Percentiles rank a stretch among this genome's conserved stretches.
These are phyloP conservation scores for Hylaeus volcanicus DNA, from an alignment of 1,140 invertebrate genomes.

Conservation along the genomic window DNA sequence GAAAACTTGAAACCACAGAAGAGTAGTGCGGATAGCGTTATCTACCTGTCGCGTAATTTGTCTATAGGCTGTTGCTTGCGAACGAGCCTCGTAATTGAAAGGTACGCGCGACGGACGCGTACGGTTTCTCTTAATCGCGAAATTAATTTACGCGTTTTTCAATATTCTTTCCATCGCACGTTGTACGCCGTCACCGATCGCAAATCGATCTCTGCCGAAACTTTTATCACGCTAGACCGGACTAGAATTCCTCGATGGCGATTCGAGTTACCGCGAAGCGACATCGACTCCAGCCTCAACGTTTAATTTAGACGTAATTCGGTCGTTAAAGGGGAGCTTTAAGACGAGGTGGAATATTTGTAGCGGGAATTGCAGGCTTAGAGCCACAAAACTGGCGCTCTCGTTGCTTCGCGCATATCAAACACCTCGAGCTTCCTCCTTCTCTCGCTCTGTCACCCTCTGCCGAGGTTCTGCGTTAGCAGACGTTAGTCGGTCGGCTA, in stretches of 20 bases:
- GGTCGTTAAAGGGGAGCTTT: conserved; percentile 65
- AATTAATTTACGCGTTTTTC: too few species aligned
- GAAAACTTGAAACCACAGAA: too few species aligned
- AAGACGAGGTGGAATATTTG: conserved; percentile 64
- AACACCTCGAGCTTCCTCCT: conserved; percentile 57
- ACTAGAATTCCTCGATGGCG: not conserved
- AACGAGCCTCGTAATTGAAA: too few species aligned
- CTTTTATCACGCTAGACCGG: conserved; percentile 17
- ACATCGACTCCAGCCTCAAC: conserved; percentile 10
- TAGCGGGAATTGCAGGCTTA: conserved; percentile 66
- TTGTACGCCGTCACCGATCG: too few species aligned
- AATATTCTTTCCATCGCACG: too few species aligned
- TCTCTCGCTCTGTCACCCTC: conserved; percentile 20
- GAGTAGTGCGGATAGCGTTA: not conserved
- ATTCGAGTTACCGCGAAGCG: not conserved
- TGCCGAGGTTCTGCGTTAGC: not conserved
- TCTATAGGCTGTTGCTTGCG: not conserved
- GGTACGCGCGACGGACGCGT: too few species aligned
- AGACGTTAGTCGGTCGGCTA: too few species aligned
- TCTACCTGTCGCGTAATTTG: conserved; percentile 1
- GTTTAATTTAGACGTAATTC: conserved; percentile 67
- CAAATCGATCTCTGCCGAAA: conserved; percentile 15
- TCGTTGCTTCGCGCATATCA: conserved; percentile 65
- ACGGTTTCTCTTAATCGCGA: too few species aligned
- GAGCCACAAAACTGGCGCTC: conserved; percentile 51